Percentiles rank a stretch among this genome's conserved stretches.
phyloP scores from a whole-genome alignment of 2,888 invertebrate genomes.

The Saturnia pavonia region DNA sequence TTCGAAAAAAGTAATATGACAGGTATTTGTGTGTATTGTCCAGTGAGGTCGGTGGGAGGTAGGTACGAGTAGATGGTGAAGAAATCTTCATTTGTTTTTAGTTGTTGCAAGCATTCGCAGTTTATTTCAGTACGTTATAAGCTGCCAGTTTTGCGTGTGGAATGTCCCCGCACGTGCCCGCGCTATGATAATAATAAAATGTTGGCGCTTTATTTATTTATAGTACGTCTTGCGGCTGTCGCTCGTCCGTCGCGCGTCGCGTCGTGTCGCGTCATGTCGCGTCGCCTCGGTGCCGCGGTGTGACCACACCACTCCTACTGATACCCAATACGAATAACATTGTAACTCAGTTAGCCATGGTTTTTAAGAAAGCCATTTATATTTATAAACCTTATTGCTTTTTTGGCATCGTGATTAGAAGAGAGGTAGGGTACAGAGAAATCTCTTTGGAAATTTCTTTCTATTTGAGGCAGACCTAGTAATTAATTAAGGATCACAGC shows the following conservation, averaged over 20 bases:
- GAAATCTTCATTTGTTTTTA: slow-evolving; percentile 31
- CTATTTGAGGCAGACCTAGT: too few relatives aligned
- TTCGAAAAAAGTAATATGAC: background rate
- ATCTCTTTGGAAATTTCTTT: too few relatives aligned
- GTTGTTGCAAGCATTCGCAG: slow-evolving; percentile 37
- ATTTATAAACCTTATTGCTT: too few relatives aligned
- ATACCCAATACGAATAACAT: too few relatives aligned
- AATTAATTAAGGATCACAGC: too few relatives aligned
- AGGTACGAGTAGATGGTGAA: slow-evolving; percentile 3
- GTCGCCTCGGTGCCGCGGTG: too few relatives aligned
- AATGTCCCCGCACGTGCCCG: slow-evolving; percentile 78
- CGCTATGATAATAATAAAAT: slow-evolving; percentile 80
- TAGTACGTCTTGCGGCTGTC: slow-evolving; percentile 80
- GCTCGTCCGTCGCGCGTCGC: slow-evolving; percentile 64
- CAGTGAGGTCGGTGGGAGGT: slow-evolving; percentile 10
- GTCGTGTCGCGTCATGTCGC: slow-evolving; percentile 49
- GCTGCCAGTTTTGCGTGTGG: slow-evolving; percentile 62
- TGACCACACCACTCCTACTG: too few relatives aligned
- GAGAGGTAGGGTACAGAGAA: too few relatives aligned
- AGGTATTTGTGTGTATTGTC: background rate
- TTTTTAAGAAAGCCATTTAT: too few relatives aligned
- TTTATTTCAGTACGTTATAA: slow-evolving; percentile 59
- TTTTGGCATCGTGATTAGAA: too few relatives aligned
- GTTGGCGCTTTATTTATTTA: slow-evolving; percentile 82
- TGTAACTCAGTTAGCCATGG: too few relatives aligned